A percentile compares a stretch with the other conserved stretches of the same genome.
Conservation (phyloP, 23 tunicate genomes). For the Aplidium turbinatum region DNA sequence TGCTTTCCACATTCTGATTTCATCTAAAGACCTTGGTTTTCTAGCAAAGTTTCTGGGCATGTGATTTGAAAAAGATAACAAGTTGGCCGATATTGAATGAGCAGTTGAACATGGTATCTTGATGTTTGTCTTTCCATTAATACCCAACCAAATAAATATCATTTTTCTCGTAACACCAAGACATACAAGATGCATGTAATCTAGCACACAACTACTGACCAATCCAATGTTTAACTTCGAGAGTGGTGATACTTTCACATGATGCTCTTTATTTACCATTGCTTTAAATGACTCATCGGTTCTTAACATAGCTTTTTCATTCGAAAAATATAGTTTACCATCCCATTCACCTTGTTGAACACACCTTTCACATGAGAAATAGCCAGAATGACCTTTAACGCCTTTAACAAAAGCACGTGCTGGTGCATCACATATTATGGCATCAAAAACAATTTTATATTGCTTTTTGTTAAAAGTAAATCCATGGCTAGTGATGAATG, state of each 20-base stretch:
- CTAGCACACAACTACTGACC: constrained; percentile 5
- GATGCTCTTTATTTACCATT: constrained; percentile 16
- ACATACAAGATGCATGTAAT: constrained; percentile 38
- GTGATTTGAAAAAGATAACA: background rate
- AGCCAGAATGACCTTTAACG: constrained; percentile 19
- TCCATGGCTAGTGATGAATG: constrained; percentile 6
- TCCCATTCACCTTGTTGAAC: constrained; percentile 21
- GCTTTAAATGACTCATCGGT: constrained; percentile 15
- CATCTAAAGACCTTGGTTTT: constrained; percentile 20
- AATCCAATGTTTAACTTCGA: constrained; percentile 4
- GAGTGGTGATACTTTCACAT: background rate
- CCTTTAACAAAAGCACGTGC: constrained; percentile 33
- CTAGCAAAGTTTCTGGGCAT: constrained; percentile 17
- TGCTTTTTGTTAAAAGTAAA: background rate
- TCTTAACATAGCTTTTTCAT: background rate
- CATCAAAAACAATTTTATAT: background rate
- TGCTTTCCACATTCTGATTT: constrained; percentile 29
- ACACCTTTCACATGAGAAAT: constrained; percentile 36
- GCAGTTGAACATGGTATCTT: background rate
- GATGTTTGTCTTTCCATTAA: background rate
- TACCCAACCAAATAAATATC: background rate
- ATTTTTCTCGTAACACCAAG: constrained; percentile 30
- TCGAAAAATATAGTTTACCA: background rate
- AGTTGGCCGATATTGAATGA: background rate
- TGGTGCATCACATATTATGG: constrained; percentile 34